Base-by-base conservation (phyloP, 1,140 invertebrate species). In the Homalodisca vitripennis region DNA sequence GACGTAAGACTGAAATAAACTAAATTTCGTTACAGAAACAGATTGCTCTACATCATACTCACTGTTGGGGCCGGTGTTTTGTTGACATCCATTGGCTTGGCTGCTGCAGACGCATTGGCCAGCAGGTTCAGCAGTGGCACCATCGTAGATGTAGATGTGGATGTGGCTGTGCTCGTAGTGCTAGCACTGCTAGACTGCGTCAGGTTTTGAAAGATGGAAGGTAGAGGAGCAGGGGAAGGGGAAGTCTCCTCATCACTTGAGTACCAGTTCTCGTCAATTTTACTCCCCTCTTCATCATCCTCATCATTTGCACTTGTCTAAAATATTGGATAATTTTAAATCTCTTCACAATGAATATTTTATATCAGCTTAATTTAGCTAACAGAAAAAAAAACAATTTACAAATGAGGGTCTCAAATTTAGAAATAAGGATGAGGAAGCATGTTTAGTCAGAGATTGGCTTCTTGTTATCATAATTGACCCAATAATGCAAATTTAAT, bases 231-330 rank as follows among this genome's bases (percentile, higher is more conserved):
- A n/a, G n/a, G 46, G 10, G 53, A 20, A 68, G 26, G 48, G 29
- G 51, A 34, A 53, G 48, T 79, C 32, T 90, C 88, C 70, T 90
- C 88, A 63, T 92, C 89, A 73, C 89, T 89, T 0, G 89, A 91
- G 76, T 91, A 92, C 89, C 90, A 91, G 75, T 90, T 87, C 69
- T 90, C 88, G 70, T 88, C 84, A 63, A 74, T 75, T 24, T 85
- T 80, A 71, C 82, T 82, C 65, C 84, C 83, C 41, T 83, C 78
- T 48, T 85, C 73, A 29, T 73, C 70, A 60, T 72, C 68, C 12
- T 75, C 81, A 65, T 80, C 79, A 64, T 84, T 81, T 31, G 84
- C 83, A 55, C 66, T 67, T 31, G 26, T 31, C 66, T 67, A 3
- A 0, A 67, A 30, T 55, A 51, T 41, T 41, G 6, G 6, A 41